Evolutionary conservation across 2,113 vertebrate genomes (phyloP).

Genomic region (Aphelocoma coerulescens): DNA sequence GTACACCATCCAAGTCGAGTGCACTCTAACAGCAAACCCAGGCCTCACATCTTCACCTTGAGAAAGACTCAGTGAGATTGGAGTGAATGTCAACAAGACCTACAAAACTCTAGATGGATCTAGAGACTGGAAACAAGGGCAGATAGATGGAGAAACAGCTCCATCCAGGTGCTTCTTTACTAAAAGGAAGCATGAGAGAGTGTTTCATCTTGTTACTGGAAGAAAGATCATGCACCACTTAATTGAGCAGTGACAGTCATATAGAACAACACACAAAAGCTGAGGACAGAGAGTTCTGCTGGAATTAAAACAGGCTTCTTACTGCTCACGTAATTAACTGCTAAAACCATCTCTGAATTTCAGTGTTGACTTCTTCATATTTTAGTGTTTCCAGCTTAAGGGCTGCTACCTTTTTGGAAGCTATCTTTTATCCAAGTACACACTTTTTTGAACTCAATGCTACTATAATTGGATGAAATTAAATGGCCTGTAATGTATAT

Average conservation of each 20-base stretch:
- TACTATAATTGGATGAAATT: neutral
- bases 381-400: neutral
- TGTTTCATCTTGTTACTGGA: neutral
- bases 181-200: neutral
- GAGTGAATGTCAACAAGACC: neutral
- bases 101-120: neutral
- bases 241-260: neutral
- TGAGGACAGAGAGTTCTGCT: neutral
- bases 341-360: neutral
- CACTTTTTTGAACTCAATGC: neutral
- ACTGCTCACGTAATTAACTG: neutral
- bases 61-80: accelerated
- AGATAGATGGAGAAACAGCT: neutral
- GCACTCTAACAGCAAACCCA: neutral
- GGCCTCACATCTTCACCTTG: neutral
- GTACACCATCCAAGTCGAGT: neutral
- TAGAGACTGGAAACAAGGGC: neutral
- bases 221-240: neutral
- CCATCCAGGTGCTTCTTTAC: neutral
- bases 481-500: neutral
- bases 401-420: neutral
- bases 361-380: neutral
- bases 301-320: neutral
- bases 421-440: neutral
- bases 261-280: neutral